Conservation (phyloP, 1,140 invertebrate species). For the Aricia agestis region DNA sequence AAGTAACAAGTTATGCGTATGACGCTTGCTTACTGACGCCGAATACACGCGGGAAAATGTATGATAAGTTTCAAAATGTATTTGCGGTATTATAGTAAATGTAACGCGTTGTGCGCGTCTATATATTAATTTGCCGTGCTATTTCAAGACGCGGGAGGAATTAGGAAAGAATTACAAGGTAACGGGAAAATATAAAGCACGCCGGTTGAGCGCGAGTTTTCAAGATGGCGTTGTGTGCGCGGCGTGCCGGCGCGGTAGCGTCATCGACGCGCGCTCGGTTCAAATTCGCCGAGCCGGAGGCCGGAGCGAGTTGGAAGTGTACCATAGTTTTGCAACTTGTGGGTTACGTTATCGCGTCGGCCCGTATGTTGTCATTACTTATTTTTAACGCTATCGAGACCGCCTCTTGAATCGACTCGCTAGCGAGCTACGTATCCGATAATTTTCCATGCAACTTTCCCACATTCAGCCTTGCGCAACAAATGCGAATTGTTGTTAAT, state of each 20-base stretch:
- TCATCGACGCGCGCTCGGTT: slow-evolving; percentile 66
- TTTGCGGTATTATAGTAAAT: not conserved
- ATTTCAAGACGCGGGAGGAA: not conserved
- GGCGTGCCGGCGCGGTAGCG: slow-evolving; percentile 69
- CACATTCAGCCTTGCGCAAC: slow-evolving; percentile 69
- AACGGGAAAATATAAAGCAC: slow-evolving; percentile 61
- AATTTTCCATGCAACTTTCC: slow-evolving; percentile 68
- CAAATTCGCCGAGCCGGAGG: slow-evolving; percentile 50
- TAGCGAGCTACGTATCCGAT: slow-evolving; percentile 50
- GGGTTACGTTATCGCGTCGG: slow-evolving; percentile 60
- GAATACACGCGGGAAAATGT: slow-evolving; percentile 66
- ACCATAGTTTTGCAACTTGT: slow-evolving; percentile 54
- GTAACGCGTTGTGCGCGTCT: slow-evolving; percentile 16
- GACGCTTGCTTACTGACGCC: slow-evolving; percentile 33
- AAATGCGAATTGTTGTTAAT: slow-evolving; percentile 60
- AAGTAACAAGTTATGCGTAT: not conserved
- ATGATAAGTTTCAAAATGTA: slow-evolving; percentile 17
- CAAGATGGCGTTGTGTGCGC: slow-evolving; percentile 70
- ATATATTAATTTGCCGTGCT: not conserved
- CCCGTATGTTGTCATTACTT: slow-evolving; percentile 70
- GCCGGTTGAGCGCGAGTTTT: slow-evolving; percentile 52
- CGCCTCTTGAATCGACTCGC: slow-evolving; percentile 37
- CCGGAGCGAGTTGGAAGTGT: slow-evolving; percentile 32
- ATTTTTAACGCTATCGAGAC: slow-evolving; percentile 64
- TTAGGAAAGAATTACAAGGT: slow-evolving; percentile 19